Evolutionary conservation across 1,140 invertebrate species (phyloP), one percentile per base, ranked within the genome.

Genomic region (Chymomyza costata): DNA sequence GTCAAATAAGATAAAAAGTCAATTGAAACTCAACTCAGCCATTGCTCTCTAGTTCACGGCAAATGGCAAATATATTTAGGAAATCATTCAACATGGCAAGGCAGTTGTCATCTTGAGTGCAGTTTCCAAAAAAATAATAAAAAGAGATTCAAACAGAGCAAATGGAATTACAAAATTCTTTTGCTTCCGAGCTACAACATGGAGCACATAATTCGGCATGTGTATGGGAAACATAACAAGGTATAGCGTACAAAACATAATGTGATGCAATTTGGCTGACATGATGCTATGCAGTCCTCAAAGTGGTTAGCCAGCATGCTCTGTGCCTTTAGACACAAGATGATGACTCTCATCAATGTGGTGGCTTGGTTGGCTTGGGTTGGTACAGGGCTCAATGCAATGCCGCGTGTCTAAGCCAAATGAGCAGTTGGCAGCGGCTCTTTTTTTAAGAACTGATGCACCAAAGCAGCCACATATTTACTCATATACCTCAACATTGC

Each of bases 11-110:
- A 8, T 25, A 43, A 21, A 37, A 68, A 68, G 38, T 54, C 30
- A 76, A 44, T 51, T 40, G 0, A 11, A 37, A 7, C 47, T 39
- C 17, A n/a, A n/a, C n/a, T n/a, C n/a, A n/a, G n/a, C n/a, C n/a
- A n/a, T n/a, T n/a, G n/a, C n/a, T 25, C 8, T 25, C 21, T 5
- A 25, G 3, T 25, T 25, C 34, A 57, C 25, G 43, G 51, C 48
- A 73, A 44, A 53, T 60, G 41, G 34, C 51, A 65, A 76, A 76
- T 76, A 47, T 74, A 61, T 76, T 76, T 57, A 57, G 31, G 19
- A 65, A 76, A 61, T 76, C 65, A 65, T 69, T 69, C 47, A 68
- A 47, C 35, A 46, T 41, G 45, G 32, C 44, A 34, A 31, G 38
- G n/a, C 64, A 57, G 59, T 53, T 62, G 35, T 56, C 58, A 32